Evolutionary conservation across 1,140 invertebrate species (phyloP).

Genomic region (Sipha flava): DNA sequence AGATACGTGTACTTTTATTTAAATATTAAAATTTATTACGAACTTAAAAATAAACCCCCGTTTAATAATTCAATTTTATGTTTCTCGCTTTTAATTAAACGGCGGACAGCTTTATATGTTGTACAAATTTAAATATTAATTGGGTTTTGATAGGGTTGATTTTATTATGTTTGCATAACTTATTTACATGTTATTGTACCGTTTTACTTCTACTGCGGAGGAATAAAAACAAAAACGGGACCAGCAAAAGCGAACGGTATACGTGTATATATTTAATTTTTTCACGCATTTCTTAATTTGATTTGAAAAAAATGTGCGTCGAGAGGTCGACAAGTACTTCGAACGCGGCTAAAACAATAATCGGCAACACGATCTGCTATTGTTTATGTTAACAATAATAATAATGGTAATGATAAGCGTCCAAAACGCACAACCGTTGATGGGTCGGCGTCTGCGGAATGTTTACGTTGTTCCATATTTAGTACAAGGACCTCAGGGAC

Average conservation of each 20-base stretch:
- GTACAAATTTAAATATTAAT: conserved; percentile 20
- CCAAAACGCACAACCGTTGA: no score
- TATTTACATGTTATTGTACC: background rate
- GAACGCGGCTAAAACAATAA: no score
- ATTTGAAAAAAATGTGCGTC: no score
- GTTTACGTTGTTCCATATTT: no score
- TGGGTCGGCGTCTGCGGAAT: no score
- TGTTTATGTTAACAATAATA: no score
- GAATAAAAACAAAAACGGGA: background rate
- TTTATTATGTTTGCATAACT: background rate
- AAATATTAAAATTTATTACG: background rate
- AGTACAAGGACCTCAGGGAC: no score
- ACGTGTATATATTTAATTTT: no score
- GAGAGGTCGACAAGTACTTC: no score
- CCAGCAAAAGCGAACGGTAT: background rate
- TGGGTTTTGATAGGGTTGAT: background rate
- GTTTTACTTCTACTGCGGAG: background rate
- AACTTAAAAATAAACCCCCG: background rate
- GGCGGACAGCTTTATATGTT: background rate
- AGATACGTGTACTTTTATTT: background rate
- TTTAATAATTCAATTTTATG: background rate
- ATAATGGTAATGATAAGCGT: no score
- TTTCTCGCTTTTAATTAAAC: background rate
- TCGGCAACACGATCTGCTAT: no score
- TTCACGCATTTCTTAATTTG: no score